Conservation (phyloP, 2,113 vertebrate species). For the Aix galericulata region DNA sequence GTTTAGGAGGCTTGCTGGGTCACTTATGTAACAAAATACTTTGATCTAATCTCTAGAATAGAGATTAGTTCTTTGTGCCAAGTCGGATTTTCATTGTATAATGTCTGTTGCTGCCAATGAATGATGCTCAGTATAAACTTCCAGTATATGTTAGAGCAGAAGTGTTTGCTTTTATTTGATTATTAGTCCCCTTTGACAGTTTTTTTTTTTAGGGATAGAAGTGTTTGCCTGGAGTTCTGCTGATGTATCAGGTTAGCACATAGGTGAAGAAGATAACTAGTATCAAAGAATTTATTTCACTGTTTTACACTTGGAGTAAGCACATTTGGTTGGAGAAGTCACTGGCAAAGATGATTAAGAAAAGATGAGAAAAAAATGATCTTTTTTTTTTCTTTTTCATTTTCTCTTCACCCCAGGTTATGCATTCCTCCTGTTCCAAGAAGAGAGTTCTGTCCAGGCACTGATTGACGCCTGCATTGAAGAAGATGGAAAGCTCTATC, state of each 20-base stretch:
- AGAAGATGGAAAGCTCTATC: constrained; percentile 96
- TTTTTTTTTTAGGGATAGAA: not conserved
- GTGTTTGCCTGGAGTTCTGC: not conserved
- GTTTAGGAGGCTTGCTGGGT: constrained; percentile 46
- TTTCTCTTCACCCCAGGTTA: constrained; percentile 81
- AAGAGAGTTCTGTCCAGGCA: constrained; percentile 96
- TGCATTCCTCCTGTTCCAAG: constrained; percentile 98
- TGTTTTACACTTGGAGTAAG: not conserved
- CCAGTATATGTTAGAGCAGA: not conserved
- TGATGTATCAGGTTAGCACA: not conserved
- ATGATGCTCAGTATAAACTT: not conserved
- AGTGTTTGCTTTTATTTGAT: not conserved
- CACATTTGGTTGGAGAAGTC: not conserved
- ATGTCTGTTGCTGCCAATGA: constrained; percentile 10
- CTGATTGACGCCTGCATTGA: constrained; percentile 97
- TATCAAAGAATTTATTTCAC: not conserved
- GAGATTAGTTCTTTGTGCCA: constrained; percentile 55
- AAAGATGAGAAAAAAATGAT: not conserved
- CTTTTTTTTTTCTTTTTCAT: not conserved
- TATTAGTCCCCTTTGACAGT: not conserved
- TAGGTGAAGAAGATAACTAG: not conserved
- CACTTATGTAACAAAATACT: constrained; percentile 42
- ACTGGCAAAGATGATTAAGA: not conserved
- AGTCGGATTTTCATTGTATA: constrained; percentile 50
- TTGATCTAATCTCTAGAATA: constrained; percentile 55